phyloP scores from a whole-genome alignment of 2,888 invertebrate genomes.

The Ochropacha duplaris region DNA sequence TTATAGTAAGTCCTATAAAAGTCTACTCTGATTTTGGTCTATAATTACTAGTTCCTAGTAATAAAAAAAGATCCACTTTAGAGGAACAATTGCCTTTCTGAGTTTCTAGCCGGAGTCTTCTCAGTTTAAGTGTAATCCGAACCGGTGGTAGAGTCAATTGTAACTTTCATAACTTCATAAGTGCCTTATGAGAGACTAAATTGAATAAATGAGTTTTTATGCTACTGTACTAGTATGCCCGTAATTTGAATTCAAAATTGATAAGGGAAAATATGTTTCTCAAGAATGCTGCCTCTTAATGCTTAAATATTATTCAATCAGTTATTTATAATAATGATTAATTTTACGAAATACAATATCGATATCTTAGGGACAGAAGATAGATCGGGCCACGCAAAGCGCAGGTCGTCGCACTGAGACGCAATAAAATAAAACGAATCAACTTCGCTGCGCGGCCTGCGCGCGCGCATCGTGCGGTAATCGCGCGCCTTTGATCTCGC shows the following conservation, averaged over 20 bases:
- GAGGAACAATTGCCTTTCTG: too few relatives aligned
- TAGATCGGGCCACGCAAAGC: conserved; percentile 17
- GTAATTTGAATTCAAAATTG: neutral
- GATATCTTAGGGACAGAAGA: conserved; percentile 27
- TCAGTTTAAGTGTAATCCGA: too few relatives aligned
- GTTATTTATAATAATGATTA: neutral
- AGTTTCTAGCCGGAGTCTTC: too few relatives aligned
- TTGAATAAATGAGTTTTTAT: too few relatives aligned
- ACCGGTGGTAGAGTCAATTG: too few relatives aligned
- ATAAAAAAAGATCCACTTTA: too few relatives aligned
- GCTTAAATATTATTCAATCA: neutral
- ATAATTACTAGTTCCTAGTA: too few relatives aligned
- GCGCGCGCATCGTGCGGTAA: conserved; percentile 64
- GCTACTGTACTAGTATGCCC: too few relatives aligned
- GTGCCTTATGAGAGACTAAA: too few relatives aligned
- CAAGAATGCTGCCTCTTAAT: neutral
- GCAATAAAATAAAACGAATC: conserved; percentile 19
- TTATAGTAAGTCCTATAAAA: too few relatives aligned
- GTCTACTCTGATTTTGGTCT: too few relatives aligned
- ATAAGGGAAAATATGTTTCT: neutral
- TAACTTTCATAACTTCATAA: too few relatives aligned
- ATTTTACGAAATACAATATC: conserved; percentile 23
- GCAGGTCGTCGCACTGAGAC: conserved; percentile 23
- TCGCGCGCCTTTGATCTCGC: conserved; percentile 67
- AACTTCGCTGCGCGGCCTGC: conserved; percentile 45